Percentiles rank a stretch among this genome's conserved stretches.
Evolutionary conservation across 2,113 vertebrate species (phyloP).

Genomic region (Crypturellus undulatus): DNA sequence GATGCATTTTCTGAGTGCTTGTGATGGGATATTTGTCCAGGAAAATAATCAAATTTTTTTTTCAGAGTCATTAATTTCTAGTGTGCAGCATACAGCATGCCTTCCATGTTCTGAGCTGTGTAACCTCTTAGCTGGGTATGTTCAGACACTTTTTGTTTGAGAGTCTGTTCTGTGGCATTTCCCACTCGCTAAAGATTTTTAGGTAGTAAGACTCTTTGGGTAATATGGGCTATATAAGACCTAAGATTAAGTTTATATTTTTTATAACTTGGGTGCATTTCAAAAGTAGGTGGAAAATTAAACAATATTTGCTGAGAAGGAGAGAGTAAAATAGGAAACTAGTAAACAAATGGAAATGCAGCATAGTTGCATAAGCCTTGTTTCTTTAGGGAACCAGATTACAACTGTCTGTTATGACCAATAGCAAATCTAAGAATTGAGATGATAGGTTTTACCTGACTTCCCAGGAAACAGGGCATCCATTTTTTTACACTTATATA

Average conservation of each 20-base stretch:
- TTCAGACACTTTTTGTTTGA: not conserved
- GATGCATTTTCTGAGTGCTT: not conserved
- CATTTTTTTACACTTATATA: not conserved
- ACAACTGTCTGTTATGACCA: not conserved
- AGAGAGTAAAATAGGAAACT: not conserved
- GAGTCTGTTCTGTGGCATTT: not conserved
- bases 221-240: fast-evolving
- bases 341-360: not conserved
- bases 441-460: not conserved
- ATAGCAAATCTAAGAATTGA: not conserved
- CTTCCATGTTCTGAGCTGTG: not conserved
- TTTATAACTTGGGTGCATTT: not conserved
- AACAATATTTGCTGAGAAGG: not conserved
- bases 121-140: not conserved
- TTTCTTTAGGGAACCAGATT: not conserved
- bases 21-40: not conserved
- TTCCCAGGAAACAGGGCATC: not conserved
- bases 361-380: not conserved
- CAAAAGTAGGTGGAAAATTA: not conserved
- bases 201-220: not conserved
- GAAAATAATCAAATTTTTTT: not conserved
- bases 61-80: not conserved
- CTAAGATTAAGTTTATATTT: not conserved
- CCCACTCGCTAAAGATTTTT: not conserved
- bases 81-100: not conserved